phyloP scores from a whole-genome alignment of 2,888 invertebrate genomes.

The Hololepta plana region DNA sequence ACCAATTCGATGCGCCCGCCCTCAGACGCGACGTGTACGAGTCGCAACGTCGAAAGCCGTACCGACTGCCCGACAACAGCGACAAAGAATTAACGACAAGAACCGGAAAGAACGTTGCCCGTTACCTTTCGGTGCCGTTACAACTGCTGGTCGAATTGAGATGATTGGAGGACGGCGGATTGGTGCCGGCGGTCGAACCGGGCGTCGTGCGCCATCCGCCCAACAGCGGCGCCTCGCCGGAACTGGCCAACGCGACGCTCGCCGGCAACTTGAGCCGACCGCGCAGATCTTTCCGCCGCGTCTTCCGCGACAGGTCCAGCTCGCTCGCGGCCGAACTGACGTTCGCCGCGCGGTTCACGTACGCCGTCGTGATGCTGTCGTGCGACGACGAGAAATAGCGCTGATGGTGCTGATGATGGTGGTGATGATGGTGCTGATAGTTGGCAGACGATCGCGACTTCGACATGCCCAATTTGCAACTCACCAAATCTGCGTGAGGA shows the following conservation, averaged over 20 bases:
- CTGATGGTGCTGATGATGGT: too few relatives aligned
- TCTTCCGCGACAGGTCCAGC: constrained; percentile 56
- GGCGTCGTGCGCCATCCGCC: constrained; percentile 42
- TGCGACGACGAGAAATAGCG: constrained; percentile 52
- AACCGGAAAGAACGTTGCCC: too few relatives aligned
- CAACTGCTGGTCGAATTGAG: constrained; percentile 41
- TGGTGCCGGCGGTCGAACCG: constrained; percentile 33
- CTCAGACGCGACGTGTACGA: constrained; percentile 45
- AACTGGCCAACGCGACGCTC: constrained; percentile 42
- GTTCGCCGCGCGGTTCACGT: constrained; percentile 37
- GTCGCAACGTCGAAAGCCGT: constrained; percentile 39
- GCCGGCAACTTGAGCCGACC: constrained; percentile 41
- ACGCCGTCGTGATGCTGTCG: constrained; percentile 48
- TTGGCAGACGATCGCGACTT: constrained; percentile 15
- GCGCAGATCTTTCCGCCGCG: constrained; percentile 42
- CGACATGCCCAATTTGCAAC: constrained; percentile 58
- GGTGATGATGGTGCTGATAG: constrained; percentile 9
- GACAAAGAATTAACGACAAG: too few relatives aligned
- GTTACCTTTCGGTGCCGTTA: constrained; percentile 49
- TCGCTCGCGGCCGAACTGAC: constrained; percentile 53
- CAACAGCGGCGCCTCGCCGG: constrained; percentile 57
- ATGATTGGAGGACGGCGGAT: constrained; percentile 39
- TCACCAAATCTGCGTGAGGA: constrained; percentile 46
- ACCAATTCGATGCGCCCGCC: constrained; percentile 60
- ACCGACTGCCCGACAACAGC: too few relatives aligned